These are phyloP conservation scores for Dendronephthya gigantea DNA, from an alignment of 64 coral and sea anemone genomes.

Conservation along the genomic window DNA sequence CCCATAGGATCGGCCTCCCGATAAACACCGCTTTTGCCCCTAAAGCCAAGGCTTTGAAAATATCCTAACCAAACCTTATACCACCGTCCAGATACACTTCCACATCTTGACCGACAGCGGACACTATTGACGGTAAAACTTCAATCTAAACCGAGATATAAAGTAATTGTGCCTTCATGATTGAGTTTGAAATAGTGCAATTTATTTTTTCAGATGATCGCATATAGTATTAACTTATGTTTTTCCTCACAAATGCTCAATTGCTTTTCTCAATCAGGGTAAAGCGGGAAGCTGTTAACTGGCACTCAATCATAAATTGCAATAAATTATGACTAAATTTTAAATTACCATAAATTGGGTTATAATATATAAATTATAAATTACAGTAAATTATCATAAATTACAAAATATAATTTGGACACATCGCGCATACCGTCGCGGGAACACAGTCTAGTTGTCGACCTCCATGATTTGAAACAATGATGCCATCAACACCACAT, in stretches of 20 bases:
- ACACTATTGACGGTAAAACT: constrained; percentile 60
- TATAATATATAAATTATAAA: no score
- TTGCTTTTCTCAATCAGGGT: no score
- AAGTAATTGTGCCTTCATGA: no score
- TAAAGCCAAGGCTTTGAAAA: constrained; percentile 67
- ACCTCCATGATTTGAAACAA: neutral
- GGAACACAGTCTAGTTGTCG: neutral
- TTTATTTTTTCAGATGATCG: neutral
- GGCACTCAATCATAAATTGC: no score
- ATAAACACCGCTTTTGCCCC: constrained; percentile 78
- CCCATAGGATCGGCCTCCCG: constrained; percentile 64
- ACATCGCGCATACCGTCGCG: neutral
- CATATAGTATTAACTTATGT: neutral
- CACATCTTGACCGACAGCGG: constrained; percentile 48
- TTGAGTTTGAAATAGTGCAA: no score
- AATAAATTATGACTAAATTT: no score
- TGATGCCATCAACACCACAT: neutral
- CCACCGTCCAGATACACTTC: constrained; percentile 89
- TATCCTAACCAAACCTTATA: constrained; percentile 59
- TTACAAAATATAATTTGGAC: neutral
- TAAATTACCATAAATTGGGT: no score
- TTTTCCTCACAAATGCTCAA: no score
- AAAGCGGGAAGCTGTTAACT: no score
- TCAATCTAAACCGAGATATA: constrained; percentile 44
- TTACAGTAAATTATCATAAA: no score